Evolutionary conservation across 2,113 vertebrate species (phyloP).

Genomic region (Limanda limanda): DNA sequence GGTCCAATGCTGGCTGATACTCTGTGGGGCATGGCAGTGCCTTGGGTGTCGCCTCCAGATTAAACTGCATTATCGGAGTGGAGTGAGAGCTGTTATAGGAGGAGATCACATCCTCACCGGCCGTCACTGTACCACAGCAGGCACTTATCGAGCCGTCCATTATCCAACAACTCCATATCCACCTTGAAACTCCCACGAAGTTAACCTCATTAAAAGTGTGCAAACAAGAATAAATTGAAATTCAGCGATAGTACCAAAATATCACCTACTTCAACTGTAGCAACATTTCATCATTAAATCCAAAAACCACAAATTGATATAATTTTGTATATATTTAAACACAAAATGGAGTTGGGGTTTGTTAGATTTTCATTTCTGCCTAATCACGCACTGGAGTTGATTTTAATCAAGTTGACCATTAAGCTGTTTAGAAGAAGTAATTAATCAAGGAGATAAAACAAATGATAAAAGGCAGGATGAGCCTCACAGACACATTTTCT

Average conservation of each 20-base stretch:
- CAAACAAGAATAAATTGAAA: neutral
- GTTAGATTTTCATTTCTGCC: neutral
- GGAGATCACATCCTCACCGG: slow-evolving; percentile 58
- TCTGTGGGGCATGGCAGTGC: slow-evolving; percentile 54
- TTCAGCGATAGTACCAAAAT: neutral
- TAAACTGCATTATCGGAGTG: slow-evolving; percentile 64
- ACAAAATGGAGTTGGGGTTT: neutral
- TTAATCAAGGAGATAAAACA: neutral
- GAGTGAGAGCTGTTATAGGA: slow-evolving; percentile 60
- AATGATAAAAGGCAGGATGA: neutral
- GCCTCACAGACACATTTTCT: too few relatives aligned
- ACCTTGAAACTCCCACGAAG: slow-evolving; percentile 2
- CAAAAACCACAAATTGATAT: neutral
- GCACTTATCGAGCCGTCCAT: slow-evolving; percentile 15
- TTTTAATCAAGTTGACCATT: neutral
- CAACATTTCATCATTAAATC: neutral
- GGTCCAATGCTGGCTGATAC: slow-evolving; percentile 40
- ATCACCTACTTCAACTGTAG: neutral
- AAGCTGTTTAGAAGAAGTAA: neutral
- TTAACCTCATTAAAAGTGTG: neutral
- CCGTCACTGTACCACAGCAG: slow-evolving; percentile 19
- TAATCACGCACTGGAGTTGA: neutral
- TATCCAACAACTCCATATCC: slow-evolving; percentile 17
- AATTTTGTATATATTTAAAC: too few relatives aligned
- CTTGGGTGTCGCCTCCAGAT: slow-evolving; percentile 62